Percentiles rank a stretch among this genome's conserved stretches.
Evolutionary conservation across 30 jellyfish, hydroid and myxozoan genomes (phyloP).

Genomic region (Phacellophora camtschatica): DNA sequence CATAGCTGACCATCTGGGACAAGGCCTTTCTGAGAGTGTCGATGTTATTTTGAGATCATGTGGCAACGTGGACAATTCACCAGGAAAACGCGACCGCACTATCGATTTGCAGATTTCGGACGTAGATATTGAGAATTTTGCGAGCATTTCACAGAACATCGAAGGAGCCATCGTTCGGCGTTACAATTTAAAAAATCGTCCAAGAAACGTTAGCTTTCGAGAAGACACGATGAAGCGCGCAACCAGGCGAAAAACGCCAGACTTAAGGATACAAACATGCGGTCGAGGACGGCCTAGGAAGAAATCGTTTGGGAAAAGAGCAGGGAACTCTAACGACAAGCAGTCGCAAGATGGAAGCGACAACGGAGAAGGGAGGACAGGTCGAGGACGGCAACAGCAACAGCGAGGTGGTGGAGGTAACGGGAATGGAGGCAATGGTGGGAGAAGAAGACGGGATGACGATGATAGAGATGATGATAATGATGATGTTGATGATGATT

Average conservation of each 20-base stretch:
- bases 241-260: conserved; percentile 47
- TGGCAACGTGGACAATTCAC: neutral
- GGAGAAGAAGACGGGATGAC: conserved; percentile 50
- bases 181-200: neutral
- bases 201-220: neutral
- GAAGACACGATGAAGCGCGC: conserved; percentile 13
- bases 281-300: conserved; percentile 77
- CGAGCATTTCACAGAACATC: conserved; percentile 17
- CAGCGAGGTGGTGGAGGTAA: conserved; percentile 56
- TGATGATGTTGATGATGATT: conserved; percentile 48
- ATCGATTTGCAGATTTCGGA: neutral
- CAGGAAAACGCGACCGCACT: neutral
- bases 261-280: conserved; percentile 24
- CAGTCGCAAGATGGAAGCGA: conserved; percentile 69
- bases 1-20: neutral
- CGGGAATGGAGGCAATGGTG: conserved; percentile 49
- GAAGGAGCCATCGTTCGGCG: conserved; percentile 30
- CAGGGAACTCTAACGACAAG: conserved; percentile 43
- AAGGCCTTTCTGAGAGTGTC: neutral
- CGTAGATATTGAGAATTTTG: neutral
- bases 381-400: conserved; percentile 60
- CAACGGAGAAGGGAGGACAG: conserved; percentile 53
- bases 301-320: conserved; percentile 42
- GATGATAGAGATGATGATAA: conserved; percentile 55
- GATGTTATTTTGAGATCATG: neutral